Evolutionary conservation across 2,888 invertebrate genomes (phyloP).

Genomic region (Eucera pruinosa): DNA sequence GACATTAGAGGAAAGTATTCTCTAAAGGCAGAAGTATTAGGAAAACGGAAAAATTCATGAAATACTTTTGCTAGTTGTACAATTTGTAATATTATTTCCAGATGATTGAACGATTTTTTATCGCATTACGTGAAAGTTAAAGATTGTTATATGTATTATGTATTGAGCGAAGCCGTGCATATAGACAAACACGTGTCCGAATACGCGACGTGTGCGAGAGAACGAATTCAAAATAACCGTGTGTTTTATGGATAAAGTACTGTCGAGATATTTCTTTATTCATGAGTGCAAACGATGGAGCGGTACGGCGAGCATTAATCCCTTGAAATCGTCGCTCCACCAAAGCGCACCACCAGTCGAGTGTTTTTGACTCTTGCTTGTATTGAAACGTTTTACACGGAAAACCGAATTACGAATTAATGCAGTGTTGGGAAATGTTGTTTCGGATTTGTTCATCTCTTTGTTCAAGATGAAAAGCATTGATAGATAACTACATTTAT

Average conservation of each 20-base stretch:
- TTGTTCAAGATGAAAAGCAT: neutral
- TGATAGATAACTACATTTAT: no score
- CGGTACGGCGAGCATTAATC: conserved; percentile 41
- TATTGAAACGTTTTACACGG: conserved; percentile 16
- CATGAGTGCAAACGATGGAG: conserved; percentile 50
- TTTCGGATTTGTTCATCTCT: neutral
- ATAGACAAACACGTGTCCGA: conserved; percentile 51
- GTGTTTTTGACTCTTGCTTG: conserved; percentile 17
- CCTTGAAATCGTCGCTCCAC: conserved; percentile 42
- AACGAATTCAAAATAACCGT: conserved; percentile 64
- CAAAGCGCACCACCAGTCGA: conserved; percentile 8
- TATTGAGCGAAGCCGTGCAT: conserved; percentile 21
- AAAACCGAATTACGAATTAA: conserved; percentile 13
- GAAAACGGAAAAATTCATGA: no score
- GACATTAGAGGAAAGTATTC: neutral
- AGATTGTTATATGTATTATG: conserved; percentile 19
- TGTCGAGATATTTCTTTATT: conserved; percentile 59
- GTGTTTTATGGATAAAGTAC: conserved; percentile 55
- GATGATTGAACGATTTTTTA: neutral
- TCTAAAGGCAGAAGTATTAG: neutral
- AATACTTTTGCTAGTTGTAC: neutral
- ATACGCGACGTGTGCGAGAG: conserved; percentile 56
- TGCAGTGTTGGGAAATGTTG: neutral
- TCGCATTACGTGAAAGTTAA: conserved; percentile 8
- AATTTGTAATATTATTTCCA: no score